Percentiles rank a stretch among this genome's conserved stretches.
phyloP scores from a whole-genome alignment of 1,140 invertebrate genomes.

The Nilaparvata lugens region DNA sequence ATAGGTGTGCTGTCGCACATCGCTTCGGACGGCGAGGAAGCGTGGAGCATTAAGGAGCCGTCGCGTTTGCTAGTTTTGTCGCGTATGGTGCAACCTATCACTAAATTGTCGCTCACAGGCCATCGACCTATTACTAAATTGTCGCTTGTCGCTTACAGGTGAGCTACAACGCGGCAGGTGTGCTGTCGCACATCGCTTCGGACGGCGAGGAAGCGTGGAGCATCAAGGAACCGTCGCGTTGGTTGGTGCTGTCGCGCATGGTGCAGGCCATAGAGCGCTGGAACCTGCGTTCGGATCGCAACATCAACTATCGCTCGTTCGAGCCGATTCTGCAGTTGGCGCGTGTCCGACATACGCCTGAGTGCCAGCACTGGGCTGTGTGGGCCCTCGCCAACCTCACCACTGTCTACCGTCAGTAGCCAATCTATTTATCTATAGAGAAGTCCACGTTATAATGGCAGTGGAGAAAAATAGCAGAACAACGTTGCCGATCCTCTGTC shows the following conservation, averaged over 20 bases:
- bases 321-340: constrained; percentile 80
- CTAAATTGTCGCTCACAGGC: too few relatives aligned
- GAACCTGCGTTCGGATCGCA: constrained; percentile 76
- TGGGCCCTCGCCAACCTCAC: constrained; percentile 97
- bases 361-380: constrained; percentile 93
- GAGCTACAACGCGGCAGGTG: constrained; percentile 94
- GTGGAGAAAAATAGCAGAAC: too few relatives aligned
- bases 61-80: constrained; percentile 61
- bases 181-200: constrained; percentile 88
- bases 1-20: constrained; percentile 88
- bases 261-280: constrained; percentile 75
- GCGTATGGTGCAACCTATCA: constrained; percentile 73
- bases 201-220: constrained; percentile 82
- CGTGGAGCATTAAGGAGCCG: constrained; percentile 68
- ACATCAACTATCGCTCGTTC: constrained; percentile 96
- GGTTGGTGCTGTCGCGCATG: constrained; percentile 67
- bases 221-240: constrained; percentile 54
- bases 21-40: constrained; percentile 77
- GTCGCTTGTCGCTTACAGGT: constrained; percentile 53
- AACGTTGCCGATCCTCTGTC: too few relatives aligned
- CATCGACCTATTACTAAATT: too few relatives aligned
- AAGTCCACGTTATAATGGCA: too few relatives aligned
- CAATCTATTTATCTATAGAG: too few relatives aligned
- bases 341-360: constrained; percentile 68
- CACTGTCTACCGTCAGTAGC: constrained; percentile 77